Conservation (phyloP, 2,888 invertebrate species). For the Dryobotodes eremita region DNA sequence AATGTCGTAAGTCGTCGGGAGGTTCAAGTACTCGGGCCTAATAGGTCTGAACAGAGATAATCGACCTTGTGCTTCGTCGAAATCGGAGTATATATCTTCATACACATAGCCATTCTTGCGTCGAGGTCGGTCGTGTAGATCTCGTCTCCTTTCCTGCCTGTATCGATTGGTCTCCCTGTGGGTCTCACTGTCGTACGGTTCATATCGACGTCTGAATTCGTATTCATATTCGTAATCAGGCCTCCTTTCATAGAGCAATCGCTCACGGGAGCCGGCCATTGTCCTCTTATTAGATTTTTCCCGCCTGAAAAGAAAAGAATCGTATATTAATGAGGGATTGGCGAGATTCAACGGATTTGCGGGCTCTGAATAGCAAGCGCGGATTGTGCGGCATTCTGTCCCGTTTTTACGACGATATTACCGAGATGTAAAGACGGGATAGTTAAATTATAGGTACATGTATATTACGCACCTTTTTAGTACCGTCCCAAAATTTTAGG, state of each 20-base stretch:
- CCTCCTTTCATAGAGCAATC: constrained; percentile 84
- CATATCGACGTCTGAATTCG: constrained; percentile 77
- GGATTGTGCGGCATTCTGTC: constrained; percentile 42
- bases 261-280: constrained; percentile 88
- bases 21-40: constrained; percentile 87
- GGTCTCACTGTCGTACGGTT: constrained; percentile 68
- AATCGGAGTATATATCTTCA: constrained; percentile 89
- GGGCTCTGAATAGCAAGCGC: constrained; percentile 51
- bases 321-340: constrained; percentile 72
- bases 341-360: constrained; percentile 67
- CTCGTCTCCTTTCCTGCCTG: constrained; percentile 72
- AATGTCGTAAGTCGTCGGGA: constrained; percentile 83
- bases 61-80: constrained; percentile 87
- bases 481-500: constrained; percentile 41
- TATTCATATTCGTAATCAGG: constrained; percentile 80
- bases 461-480: constrained; percentile 53
- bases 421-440: constrained; percentile 49
- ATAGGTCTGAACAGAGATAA: constrained; percentile 88
- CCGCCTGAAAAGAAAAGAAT: constrained; percentile 79
- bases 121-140: constrained; percentile 75
- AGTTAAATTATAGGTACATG: constrained; percentile 57
- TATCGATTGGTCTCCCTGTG: constrained; percentile 71
- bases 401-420: constrained; percentile 58
- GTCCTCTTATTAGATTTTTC: constrained; percentile 76
- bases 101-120: constrained; percentile 88